Conservation (phyloP, 1,140 invertebrate species). For the Drosophila repleta region DNA sequence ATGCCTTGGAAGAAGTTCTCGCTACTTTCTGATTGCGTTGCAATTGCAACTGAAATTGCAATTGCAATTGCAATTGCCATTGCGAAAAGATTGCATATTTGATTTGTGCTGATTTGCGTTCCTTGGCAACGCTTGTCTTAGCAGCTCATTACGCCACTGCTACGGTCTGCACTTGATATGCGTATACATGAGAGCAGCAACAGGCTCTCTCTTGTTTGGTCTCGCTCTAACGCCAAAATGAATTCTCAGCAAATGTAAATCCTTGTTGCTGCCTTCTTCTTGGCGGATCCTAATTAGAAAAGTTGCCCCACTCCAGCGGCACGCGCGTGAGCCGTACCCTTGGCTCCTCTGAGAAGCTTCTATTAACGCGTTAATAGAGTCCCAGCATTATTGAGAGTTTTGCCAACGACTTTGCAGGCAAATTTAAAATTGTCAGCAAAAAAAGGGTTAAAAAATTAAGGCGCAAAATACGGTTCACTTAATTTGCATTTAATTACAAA, state of each 20-base stretch:
- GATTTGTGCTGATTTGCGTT: constrained; percentile 55
- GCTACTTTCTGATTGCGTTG: constrained; percentile 49
- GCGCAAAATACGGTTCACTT: constrained; percentile 64
- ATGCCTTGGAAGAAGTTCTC: constrained; percentile 53
- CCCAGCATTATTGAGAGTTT: constrained; percentile 56
- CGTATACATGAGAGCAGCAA: constrained; percentile 38
- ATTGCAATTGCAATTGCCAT: constrained; percentile 39
- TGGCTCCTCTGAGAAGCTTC: constrained; percentile 12
- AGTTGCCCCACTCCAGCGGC: constrained; percentile 54
- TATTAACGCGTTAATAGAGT: constrained; percentile 69
- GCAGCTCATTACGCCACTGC: constrained; percentile 38
- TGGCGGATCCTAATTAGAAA: constrained; percentile 70
- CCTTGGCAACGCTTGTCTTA: constrained; percentile 39
- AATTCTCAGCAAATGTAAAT: constrained; percentile 20
- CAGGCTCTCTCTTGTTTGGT: constrained; percentile 12
- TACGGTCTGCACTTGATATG: constrained; percentile 62
- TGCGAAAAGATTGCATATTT: constrained; percentile 61
- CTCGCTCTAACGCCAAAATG: neutral
- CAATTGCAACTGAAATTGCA: constrained; percentile 35
- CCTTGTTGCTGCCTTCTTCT: neutral
- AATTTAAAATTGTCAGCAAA: constrained; percentile 61
- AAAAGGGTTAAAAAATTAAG: constrained; percentile 59
- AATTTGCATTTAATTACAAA: constrained; percentile 82
- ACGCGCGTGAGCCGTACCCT: constrained; percentile 33
- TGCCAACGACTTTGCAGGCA: constrained; percentile 62